Conservation (phyloP, 2,888 invertebrate genomes). For the Neocrepidodera transversa region DNA sequence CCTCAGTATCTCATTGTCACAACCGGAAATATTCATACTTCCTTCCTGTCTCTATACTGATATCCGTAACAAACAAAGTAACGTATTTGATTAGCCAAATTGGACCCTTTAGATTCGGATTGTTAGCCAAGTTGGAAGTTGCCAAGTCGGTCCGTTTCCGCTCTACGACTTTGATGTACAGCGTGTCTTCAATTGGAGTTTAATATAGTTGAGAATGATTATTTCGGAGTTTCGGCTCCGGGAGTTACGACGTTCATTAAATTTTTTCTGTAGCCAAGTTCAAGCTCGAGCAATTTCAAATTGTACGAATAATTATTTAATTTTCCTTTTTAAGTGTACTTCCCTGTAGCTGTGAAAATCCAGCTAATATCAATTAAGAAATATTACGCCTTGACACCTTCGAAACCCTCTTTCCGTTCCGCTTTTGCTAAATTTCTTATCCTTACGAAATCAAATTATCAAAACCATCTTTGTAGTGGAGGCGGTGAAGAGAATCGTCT, state of each 20-base stretch:
- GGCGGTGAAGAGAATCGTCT: neutral
- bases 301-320: no score
- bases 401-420: neutral
- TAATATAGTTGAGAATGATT: constrained; percentile 4
- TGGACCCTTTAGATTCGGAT: constrained; percentile 51
- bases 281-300: no score
- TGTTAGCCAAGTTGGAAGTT: constrained; percentile 43
- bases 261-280: neutral
- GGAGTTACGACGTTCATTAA: neutral
- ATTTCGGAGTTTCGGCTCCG: neutral
- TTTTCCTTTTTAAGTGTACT: no score
- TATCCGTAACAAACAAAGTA: constrained; percentile 40
- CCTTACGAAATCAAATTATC: constrained; percentile 22
- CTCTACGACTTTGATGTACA: constrained; percentile 5
- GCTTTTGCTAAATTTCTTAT: constrained; percentile 13
- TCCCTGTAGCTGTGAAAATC: neutral
- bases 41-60: constrained; percentile 18
- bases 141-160: constrained; percentile 12
- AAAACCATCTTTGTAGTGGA: constrained; percentile 16
- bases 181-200: constrained; percentile 12
- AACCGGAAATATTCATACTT: constrained; percentile 1
- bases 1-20: no score
- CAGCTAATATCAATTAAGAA: constrained; percentile 19
- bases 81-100: constrained; percentile 50
- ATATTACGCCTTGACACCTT: neutral